These are phyloP conservation scores for Lepetodrilus schrolli DNA, from an alignment of 2,888 invertebrate genomes.

Conservation along the genomic window DNA sequence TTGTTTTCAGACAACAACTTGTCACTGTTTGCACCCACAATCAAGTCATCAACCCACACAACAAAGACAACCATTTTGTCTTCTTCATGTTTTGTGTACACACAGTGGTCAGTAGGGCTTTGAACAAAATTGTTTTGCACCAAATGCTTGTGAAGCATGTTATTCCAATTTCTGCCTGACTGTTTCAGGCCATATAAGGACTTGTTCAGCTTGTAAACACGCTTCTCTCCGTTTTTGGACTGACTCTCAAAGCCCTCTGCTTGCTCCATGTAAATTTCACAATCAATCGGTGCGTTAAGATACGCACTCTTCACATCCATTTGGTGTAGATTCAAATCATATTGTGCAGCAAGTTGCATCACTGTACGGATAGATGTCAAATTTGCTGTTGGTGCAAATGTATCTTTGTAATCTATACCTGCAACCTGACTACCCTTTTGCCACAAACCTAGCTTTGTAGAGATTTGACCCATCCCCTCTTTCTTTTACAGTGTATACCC, in stretches of 20 bases:
- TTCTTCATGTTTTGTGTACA: no score
- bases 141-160: background rate
- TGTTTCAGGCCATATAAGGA: constrained; percentile 28
- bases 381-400: constrained; percentile 47
- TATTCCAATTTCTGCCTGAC: constrained; percentile 28
- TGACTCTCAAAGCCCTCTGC: constrained; percentile 19
- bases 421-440: constrained; percentile 42
- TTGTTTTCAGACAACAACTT: no score
- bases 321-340: constrained; percentile 38
- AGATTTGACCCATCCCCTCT: constrained; percentile 30
- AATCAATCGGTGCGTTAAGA: constrained; percentile 29
- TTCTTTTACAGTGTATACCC: constrained; percentile 44
- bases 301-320: constrained; percentile 32
- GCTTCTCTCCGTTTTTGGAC: background rate
- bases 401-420: constrained; percentile 46
- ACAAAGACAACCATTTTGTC: no score
- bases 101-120: background rate
- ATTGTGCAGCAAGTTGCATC: constrained; percentile 42
- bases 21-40: no score
- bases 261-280: constrained; percentile 29
- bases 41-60: no score
- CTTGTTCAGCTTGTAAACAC: constrained; percentile 27
- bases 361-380: constrained; percentile 40
- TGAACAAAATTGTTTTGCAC: background rate
- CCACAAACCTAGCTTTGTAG: constrained; percentile 46